Conservation (phyloP, 2,113 vertebrate species). For the Nymphicus hollandicus region DNA sequence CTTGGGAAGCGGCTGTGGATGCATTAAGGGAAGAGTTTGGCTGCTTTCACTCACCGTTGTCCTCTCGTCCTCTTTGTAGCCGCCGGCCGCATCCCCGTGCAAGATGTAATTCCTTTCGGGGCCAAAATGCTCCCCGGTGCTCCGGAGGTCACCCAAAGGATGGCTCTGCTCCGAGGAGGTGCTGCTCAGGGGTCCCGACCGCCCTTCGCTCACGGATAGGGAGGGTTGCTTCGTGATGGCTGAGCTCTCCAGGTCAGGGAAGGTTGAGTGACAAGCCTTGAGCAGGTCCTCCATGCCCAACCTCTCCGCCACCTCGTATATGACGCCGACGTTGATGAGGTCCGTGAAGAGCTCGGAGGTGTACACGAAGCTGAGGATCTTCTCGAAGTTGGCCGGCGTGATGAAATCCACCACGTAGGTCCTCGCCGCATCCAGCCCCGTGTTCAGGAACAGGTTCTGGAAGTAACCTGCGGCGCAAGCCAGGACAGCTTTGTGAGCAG, state of each 20-base stretch:
- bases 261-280: slow-evolving; percentile 88
- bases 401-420: slow-evolving; percentile 92
- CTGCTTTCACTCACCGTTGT: slow-evolving; percentile 14
- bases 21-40: slow-evolving; percentile 55
- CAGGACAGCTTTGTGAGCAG: slow-evolving; percentile 89
- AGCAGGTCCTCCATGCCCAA: slow-evolving; percentile 89
- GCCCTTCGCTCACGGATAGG: slow-evolving; percentile 46
- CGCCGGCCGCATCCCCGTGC: slow-evolving; percentile 46
- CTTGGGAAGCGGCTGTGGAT: slow-evolving; percentile 74
- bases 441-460: slow-evolving; percentile 84
- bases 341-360: slow-evolving; percentile 92
- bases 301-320: slow-evolving; percentile 92
- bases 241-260: slow-evolving; percentile 88
- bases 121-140: slow-evolving; percentile 51
- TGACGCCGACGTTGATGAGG: slow-evolving; percentile 91
- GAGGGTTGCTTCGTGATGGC: slow-evolving; percentile 69
- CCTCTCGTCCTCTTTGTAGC: slow-evolving; percentile 75
- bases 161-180: slow-evolving; percentile 65
- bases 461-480: slow-evolving; percentile 90
- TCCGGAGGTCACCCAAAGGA: slow-evolving; percentile 53
- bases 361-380: slow-evolving; percentile 94
- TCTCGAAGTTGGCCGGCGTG: slow-evolving; percentile 91
- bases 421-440: slow-evolving; percentile 70
- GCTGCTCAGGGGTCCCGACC: slow-evolving; percentile 17
- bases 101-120: slow-evolving; percentile 64